Evolutionary conservation across 2,797 vertebrate species (phyloP), one percentile per base, ranked within the genome.

Genomic region (Pseudochromis fuscus): DNA sequence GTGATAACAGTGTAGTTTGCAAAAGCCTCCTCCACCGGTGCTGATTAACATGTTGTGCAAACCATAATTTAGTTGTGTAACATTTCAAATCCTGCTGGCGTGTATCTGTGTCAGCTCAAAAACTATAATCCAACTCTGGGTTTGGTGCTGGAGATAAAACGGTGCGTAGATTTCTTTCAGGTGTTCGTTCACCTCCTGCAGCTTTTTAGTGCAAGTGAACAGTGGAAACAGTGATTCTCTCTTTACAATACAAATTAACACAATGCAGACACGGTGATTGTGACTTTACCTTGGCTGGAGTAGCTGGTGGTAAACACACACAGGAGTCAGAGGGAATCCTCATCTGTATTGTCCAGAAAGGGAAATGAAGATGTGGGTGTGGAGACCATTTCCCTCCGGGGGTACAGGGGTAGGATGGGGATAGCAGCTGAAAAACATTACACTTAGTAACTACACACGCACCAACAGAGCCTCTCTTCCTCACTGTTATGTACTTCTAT

Each of bases 321-420:
- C 1, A 19, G 3, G 5, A 19, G 25, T 23, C 23, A 18, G 28
- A 58, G 49, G 3, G 16, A 23, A 12, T n/a, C 23, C 11, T 13
- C 21, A n/a, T 82, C 49, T 72, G 50, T 42, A 10, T 38, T 42
- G 28, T 58, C 27, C 23, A 44, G 42, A 21, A 46, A 82, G 51
- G 53, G 38, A 68, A 67, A 60, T 45, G 28, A 69, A 72, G 66
- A 81, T 85, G 45, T 75, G 69, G 28, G n/a, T 27, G 51, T 19
- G 37, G 62, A 67, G 9, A 46, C 59, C 16, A 27, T 77, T 68
- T 35, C 53, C 37, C 62, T 69, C 24, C 1, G 1, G 79, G 77
- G 59, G 65, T 67, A 49, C 84, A 79, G 72, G 77, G 81, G 4
- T 51, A 49, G 55, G 77, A 79, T 65, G 82, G 79, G 23, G 63